Conservation (phyloP, 2,797 vertebrate species). For the Vireo griseus region DNA sequence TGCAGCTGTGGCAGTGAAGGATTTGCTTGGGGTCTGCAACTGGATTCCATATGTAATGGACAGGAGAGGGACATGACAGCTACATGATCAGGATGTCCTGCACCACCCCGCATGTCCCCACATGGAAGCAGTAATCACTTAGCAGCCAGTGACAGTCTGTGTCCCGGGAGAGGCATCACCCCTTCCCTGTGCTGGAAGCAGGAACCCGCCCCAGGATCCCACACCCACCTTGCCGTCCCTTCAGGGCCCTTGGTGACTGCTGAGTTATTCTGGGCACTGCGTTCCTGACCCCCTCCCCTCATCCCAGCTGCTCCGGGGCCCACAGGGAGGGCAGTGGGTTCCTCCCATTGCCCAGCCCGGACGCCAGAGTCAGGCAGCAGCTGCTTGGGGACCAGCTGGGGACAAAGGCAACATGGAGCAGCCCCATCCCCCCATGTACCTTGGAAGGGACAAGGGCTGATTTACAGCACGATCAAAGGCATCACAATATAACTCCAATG, state of each 20-base stretch:
- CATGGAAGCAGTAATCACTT: neutral
- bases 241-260: neutral
- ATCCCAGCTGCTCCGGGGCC: constrained; percentile 28
- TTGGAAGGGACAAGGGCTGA: neutral
- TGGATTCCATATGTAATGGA: rapidly evolving
- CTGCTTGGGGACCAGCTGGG: constrained; percentile 26
- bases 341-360: neutral
- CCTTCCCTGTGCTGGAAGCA: neutral
- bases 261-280: neutral
- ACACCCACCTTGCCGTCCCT: rapidly evolving
- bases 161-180: neutral
- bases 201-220: neutral
- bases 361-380: neutral
- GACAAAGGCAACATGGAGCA: neutral
- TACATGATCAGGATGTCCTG: neutral
- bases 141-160: rapidly evolving
- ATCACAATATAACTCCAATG: neutral
- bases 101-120: neutral
- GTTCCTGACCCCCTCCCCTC: neutral
- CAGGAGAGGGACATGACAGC: neutral
- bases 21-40: neutral
- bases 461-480: neutral
- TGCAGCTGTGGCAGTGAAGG: neutral
- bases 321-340: neutral
- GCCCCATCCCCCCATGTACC: neutral